phyloP scores from a whole-genome alignment of 2,113 vertebrate genomes.

The Agapornis roseicollis region DNA sequence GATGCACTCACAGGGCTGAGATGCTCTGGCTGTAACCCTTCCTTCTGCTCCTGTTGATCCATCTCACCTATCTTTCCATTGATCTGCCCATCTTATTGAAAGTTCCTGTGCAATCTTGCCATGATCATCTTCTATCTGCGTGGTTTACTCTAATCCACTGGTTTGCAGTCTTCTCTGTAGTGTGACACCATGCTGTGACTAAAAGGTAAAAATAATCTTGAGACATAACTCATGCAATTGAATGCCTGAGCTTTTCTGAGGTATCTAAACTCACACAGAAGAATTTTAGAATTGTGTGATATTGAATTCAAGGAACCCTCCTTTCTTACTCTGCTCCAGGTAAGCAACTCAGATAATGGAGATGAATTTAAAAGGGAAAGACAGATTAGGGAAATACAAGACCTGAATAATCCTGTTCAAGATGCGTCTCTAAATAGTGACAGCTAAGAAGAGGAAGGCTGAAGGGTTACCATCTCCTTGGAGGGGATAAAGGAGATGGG shows the following conservation, averaged over 20 bases:
- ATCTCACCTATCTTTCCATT: not conserved
- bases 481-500: not conserved
- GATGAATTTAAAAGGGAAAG: not conserved
- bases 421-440: constrained; percentile 18
- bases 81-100: not conserved
- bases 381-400: not conserved
- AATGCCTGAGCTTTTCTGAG: not conserved
- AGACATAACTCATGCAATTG: not conserved
- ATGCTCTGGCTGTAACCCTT: not conserved
- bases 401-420: not conserved
- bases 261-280: not conserved
- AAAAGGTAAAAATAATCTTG: not conserved
- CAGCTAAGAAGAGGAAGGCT: not conserved
- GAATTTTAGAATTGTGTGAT: not conserved
- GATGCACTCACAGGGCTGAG: not conserved
- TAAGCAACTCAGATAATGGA: not conserved
- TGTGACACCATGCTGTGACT: not conserved
- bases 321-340: not conserved
- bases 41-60: not conserved
- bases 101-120: not conserved
- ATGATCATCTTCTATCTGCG: not conserved
- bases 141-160: not conserved
- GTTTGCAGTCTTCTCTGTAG: not conserved
- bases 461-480: not conserved
- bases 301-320: not conserved